phyloP scores from a whole-genome alignment of 2,113 vertebrate species.

The Baryphthengus martii region DNA sequence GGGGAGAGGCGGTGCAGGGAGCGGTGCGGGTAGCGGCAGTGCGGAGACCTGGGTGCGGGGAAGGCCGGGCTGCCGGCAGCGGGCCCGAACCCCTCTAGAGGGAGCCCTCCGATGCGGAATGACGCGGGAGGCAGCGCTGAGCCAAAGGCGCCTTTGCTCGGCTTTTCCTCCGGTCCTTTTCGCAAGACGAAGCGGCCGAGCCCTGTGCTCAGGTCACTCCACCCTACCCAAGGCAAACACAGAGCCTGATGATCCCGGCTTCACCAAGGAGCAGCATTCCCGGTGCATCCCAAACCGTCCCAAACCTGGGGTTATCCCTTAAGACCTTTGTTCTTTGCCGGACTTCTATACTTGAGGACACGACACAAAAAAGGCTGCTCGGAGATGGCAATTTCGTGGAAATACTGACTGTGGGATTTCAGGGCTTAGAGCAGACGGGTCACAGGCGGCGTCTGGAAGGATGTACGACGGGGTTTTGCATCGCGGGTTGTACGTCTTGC shows the following conservation, averaged over 20 bases:
- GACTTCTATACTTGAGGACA: background rate
- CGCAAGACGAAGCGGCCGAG: too few relatives aligned
- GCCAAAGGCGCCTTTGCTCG: rapidly evolving
- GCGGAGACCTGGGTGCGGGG: too few relatives aligned
- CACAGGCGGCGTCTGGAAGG: background rate
- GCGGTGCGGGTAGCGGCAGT: too few relatives aligned
- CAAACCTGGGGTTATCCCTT: rapidly evolving
- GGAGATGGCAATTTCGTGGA: background rate
- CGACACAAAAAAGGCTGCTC: background rate
- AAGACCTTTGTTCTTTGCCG: background rate
- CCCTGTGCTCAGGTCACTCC: too few relatives aligned
- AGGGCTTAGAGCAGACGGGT: background rate
- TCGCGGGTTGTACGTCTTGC: rapidly evolving
- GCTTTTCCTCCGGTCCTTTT: background rate
- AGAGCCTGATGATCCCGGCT: rapidly evolving
- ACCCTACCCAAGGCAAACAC: rapidly evolving
- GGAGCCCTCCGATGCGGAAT: conserved; percentile 39
- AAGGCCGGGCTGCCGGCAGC: background rate
- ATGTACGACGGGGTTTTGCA: background rate
- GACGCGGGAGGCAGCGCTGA: background rate
- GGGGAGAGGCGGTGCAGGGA: background rate
- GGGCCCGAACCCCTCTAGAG: background rate
- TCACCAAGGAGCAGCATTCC: rapidly evolving
- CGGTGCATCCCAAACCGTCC: rapidly evolving
- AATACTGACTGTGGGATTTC: background rate